phyloP scores from a whole-genome alignment of 2,888 invertebrate species.

The Ophonus ardosiacus region DNA sequence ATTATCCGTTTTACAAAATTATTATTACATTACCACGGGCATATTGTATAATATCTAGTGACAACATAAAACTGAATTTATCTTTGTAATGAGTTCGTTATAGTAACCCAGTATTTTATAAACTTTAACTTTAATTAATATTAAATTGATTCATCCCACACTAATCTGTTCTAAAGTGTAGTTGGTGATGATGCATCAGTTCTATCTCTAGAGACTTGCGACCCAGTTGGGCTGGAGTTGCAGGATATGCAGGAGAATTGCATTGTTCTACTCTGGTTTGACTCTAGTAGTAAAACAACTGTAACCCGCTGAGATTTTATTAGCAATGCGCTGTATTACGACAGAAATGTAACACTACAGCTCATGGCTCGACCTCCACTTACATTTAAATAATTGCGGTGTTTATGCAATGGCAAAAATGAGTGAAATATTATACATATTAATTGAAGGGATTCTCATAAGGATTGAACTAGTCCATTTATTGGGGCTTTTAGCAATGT shows the following conservation, averaged over 20 bases:
- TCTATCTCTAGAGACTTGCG: not conserved
- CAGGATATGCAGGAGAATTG: constrained; percentile 32
- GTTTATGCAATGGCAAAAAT: not conserved
- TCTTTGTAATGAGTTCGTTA: not conserved
- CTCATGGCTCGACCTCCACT: not conserved
- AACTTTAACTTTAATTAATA: not conserved
- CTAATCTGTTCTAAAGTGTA: not conserved
- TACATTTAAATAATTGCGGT: not conserved
- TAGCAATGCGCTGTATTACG: constrained; percentile 31
- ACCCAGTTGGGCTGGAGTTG: not conserved
- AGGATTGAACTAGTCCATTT: no score
- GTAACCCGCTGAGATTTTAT: constrained; percentile 47
- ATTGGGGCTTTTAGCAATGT: no score
- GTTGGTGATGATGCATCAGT: not conserved
- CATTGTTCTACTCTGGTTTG: constrained; percentile 46
- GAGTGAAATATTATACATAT: no score
- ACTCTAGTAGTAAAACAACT: constrained; percentile 24
- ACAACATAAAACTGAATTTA: not conserved
- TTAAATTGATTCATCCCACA: not conserved
- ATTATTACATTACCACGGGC: not conserved
- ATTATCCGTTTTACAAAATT: not conserved
- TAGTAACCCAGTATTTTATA: not conserved
- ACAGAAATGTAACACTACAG: not conserved
- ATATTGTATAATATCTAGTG: no score
- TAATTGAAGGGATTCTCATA: no score